phyloP scores from a whole-genome alignment of 2,113 vertebrate species.

The Zeus faber region DNA sequence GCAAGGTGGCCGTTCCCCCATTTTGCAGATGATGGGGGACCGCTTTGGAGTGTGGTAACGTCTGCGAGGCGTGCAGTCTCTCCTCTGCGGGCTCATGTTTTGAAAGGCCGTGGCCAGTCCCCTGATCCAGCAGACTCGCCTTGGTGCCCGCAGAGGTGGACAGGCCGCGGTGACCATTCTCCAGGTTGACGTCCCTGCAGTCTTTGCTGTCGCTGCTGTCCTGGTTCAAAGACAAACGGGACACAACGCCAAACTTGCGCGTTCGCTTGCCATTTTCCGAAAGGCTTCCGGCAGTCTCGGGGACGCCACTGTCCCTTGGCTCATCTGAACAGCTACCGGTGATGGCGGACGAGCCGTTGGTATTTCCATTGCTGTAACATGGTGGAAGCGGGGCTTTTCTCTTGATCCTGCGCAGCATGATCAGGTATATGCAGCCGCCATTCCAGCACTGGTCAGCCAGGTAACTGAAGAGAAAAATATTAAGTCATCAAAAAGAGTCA shows the following conservation, averaged over 20 bases:
- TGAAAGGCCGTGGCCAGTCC: conserved; percentile 25
- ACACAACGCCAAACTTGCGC: conserved; percentile 92
- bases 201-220: conserved; percentile 66
- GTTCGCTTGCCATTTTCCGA: conserved; percentile 82
- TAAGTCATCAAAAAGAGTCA: too few species aligned
- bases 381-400: conserved; percentile 88
- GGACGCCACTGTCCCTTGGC: conserved; percentile 60
- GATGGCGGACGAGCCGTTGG: conserved; percentile 58
- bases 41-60: neutral
- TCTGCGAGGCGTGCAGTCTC: conserved; percentile 38
- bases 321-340: conserved; percentile 67
- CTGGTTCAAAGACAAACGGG: conserved; percentile 71
- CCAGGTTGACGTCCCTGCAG: conserved; percentile 29
- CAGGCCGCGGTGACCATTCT: conserved; percentile 22
- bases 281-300: conserved; percentile 54
- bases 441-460: conserved; percentile 98
- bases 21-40: conserved; percentile 41
- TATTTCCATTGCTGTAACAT: conserved; percentile 68
- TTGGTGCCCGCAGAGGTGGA: conserved; percentile 59
- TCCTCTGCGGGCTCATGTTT: conserved; percentile 25
- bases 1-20: conserved; percentile 51
- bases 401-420: conserved; percentile 95
- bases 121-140: conserved; percentile 57
- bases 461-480: conserved; percentile 82
- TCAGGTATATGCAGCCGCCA: conserved; percentile 93